Percentiles rank a stretch among this genome's conserved stretches.
These are phyloP conservation scores for Balanococcus diminutus DNA, from an alignment of 2,888 invertebrate species.

Conservation along the genomic window DNA sequence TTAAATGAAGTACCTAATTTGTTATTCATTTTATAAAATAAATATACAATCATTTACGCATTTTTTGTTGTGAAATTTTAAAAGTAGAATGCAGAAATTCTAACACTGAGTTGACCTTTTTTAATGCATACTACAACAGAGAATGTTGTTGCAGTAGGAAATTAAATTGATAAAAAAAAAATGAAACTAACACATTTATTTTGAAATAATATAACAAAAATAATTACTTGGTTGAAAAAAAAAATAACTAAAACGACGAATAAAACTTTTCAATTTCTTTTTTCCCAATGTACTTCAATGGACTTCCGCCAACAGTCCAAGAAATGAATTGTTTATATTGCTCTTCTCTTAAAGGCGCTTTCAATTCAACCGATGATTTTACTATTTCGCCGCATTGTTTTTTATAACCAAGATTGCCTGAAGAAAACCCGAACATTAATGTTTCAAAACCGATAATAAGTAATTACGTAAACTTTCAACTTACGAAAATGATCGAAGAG, in stretches of 20 bases:
- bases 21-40: conserved; percentile 29
- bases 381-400: conserved; percentile 56
- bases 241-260: conserved; percentile 21
- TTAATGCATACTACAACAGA: too few relatives aligned
- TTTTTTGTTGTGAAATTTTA: not conserved
- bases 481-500: conserved; percentile 56
- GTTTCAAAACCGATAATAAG: not conserved
- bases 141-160: too few relatives aligned
- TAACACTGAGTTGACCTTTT: too few relatives aligned
- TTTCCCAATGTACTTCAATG: not conserved
- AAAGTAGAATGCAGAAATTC: not conserved
- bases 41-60: conserved; percentile 7
- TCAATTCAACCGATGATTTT: conserved; percentile 54
- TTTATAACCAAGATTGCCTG: conserved; percentile 49
- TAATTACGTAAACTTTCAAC: conserved; percentile 34
- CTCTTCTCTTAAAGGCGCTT: conserved; percentile 54
- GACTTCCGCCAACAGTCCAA: conserved; percentile 34
- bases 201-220: not conserved
- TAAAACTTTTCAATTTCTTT: not conserved
- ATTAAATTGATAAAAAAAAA: not conserved
- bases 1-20: conserved; percentile 24
- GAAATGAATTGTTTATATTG: conserved; percentile 54
- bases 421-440: conserved; percentile 41
- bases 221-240: not conserved
- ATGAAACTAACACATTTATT: not conserved